Percentiles rank a stretch among this genome's conserved stretches.
phyloP scores from a whole-genome alignment of 2,113 vertebrate genomes.

The Scatophagus argus region DNA sequence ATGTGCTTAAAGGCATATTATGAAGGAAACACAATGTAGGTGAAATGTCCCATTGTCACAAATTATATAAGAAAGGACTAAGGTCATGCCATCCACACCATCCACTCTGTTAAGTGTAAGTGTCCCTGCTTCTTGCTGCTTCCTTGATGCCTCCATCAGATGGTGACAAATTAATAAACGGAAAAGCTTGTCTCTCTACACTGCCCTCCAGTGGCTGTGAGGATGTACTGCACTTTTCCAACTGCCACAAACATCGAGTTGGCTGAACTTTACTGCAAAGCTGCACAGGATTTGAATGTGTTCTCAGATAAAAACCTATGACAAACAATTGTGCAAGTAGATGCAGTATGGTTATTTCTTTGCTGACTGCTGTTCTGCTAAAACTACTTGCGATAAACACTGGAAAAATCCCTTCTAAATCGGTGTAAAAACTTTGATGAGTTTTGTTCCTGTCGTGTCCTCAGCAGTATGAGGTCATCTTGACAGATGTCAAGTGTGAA shows the following conservation, averaged over 20 bases:
- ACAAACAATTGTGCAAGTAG: not conserved
- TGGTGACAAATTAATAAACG: constrained; percentile 2
- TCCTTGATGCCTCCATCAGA: constrained; percentile 46
- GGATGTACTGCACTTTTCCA: constrained; percentile 19
- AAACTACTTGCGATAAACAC: not conserved
- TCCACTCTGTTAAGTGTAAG: not conserved
- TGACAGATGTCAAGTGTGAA: constrained; percentile 4
- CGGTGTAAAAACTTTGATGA: constrained; percentile 17
- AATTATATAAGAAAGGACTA: not conserved
- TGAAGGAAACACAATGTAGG: not conserved
- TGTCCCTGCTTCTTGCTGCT: constrained; percentile 36
- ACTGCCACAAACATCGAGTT: not conserved
- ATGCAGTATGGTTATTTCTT: not conserved
- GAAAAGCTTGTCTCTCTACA: not conserved
- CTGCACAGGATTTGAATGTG: not conserved
- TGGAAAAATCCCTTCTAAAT: not conserved
- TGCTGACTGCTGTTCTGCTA: not conserved
- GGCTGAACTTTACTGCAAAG: not conserved
- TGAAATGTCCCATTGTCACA: not conserved
- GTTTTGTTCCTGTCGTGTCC: constrained; percentile 20
- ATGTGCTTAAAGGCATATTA: not conserved
- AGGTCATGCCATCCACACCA: not conserved
- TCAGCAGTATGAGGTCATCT: constrained; percentile 13
- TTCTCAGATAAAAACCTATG: not conserved
- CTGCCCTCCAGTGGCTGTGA: constrained; percentile 59